Percentiles rank a stretch among this genome's conserved stretches.
Conservation (phyloP, 2,113 vertebrate genomes). For the Callospermophilus lateralis region DNA sequence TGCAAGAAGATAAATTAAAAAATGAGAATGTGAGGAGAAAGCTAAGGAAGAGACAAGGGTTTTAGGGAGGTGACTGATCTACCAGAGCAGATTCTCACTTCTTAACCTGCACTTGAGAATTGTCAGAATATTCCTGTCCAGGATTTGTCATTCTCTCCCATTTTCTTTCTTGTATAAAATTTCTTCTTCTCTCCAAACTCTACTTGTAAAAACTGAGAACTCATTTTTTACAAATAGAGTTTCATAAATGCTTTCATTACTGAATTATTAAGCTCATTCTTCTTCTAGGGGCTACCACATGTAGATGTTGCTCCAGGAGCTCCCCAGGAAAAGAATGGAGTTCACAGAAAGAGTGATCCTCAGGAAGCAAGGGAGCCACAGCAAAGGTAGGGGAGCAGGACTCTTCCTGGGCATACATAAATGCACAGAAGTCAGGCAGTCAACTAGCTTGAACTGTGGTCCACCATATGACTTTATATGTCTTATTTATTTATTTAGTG, state of each 20-base stretch:
- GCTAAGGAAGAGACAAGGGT: not conserved
- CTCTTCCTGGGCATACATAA: fast-evolving
- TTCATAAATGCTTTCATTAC: not conserved
- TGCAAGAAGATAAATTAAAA: conserved; percentile 42
- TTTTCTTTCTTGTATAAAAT: not conserved
- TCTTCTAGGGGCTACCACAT: conserved; percentile 87
- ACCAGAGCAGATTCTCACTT: not conserved
- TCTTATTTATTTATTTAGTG: not conserved
- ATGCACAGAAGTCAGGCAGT: not conserved
- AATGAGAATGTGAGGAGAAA: conserved; percentile 29
- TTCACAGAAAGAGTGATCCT: conserved; percentile 82
- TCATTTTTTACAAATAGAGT: not conserved
- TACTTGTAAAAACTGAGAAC: not conserved
- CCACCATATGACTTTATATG: not conserved
- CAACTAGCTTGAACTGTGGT: not conserved
- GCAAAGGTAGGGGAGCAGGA: conserved; percentile 87
- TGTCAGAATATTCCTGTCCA: not conserved
- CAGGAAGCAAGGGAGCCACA: conserved; percentile 91
- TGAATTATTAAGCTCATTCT: not conserved
- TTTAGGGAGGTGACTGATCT: not conserved
- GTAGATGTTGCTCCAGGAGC: conserved; percentile 93
- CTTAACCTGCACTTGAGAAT: conserved; percentile 1
- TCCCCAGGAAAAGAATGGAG: conserved; percentile 90
- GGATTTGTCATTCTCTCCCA: not conserved
- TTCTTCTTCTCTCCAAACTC: too few species aligned